Percentiles rank a stretch among this genome's conserved stretches.
phyloP scores from a whole-genome alignment of 2,888 invertebrate species.

The Nephrotoma appendiculata region DNA sequence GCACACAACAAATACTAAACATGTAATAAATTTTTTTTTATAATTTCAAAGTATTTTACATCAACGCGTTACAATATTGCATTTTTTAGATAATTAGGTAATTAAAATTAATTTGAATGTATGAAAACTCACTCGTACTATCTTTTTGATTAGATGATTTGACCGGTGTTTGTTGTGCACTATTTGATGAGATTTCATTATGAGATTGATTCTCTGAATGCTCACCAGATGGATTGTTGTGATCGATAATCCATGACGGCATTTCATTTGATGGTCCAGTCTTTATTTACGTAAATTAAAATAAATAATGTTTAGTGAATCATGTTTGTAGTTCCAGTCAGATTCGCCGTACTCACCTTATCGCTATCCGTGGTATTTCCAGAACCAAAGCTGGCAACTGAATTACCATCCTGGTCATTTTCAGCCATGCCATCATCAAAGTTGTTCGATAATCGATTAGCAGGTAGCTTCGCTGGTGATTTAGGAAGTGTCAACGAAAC shows the following conservation, averaged over 20 bases:
- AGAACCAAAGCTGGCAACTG: slow-evolving; percentile 81
- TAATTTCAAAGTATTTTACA: neutral
- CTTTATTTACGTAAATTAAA: neutral
- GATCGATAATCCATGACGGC: neutral
- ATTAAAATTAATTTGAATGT: neutral
- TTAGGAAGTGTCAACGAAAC: slow-evolving; percentile 66
- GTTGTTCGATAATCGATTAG: slow-evolving; percentile 48
- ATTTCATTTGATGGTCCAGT: slow-evolving; percentile 3
- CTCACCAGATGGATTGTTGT: neutral
- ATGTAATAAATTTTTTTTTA: neutral
- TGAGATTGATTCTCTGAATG: neutral
- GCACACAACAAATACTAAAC: neutral
- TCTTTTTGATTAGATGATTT: neutral
- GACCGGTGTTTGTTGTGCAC: neutral
- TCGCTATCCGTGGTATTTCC: slow-evolving; percentile 90
- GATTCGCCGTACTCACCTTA: slow-evolving; percentile 55
- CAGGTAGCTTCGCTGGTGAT: slow-evolving; percentile 56
- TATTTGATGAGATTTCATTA: neutral
- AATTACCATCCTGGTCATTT: slow-evolving; percentile 79
- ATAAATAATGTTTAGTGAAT: neutral
- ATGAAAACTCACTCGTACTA: neutral
- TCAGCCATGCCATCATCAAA: slow-evolving; percentile 79
- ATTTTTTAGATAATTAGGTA: neutral
- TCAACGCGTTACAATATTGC: neutral
- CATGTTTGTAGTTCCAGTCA: neutral